Evolutionary conservation across 64 coral and sea anemone genomes (phyloP), one percentile per base, ranked within the genome.

Genomic region (Orbicella faveolata): DNA sequence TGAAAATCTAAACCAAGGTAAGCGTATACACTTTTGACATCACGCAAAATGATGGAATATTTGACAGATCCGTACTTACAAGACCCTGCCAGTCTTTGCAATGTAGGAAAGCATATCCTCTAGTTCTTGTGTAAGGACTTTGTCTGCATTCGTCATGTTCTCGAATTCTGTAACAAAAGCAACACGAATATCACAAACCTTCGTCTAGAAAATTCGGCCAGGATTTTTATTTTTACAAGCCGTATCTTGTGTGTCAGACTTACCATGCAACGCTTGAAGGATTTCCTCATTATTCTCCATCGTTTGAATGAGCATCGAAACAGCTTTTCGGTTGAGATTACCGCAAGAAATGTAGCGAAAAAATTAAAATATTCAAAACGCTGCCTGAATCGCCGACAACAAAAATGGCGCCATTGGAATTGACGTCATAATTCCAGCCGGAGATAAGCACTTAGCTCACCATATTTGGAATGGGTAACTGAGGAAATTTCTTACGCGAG

Each of bases 371-470:
- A 85, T 68, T 89, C 64, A 63, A 75, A 88, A 63, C 66, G 34
- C 70, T 92, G 84, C 54, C 78, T 78, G 37, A 80, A 80, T 76
- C 66, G 63, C 83, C 62, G 37, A 92, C 95, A 96, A 93, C 95
- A 93, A 96, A 96, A 96, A 96, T 96, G 95, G 95, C 95, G 95
- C 95, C 95, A 96, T 96, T 96, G 95, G 90, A 79, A 37, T 79
- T 93, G 91, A 96, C 95, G 95, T 96, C 95, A 96, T 88, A 52
- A 82, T 34, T 89, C 65, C 67, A 12, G 91, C 72, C 61, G 89
- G 79, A 81, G 89, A 88, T 83, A 69, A 61, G 59, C 87, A 18
- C 41, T 35, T 39, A 61, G 61, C 53, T 30, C 52, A 21, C 73
- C 81, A 89, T 44, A 89, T 89, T 25, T 88, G 92, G 92, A 52